Evolutionary conservation across 1,140 invertebrate species (phyloP), one percentile per base, ranked within the genome.

Genomic region (Himalopsyche phryganea): DNA sequence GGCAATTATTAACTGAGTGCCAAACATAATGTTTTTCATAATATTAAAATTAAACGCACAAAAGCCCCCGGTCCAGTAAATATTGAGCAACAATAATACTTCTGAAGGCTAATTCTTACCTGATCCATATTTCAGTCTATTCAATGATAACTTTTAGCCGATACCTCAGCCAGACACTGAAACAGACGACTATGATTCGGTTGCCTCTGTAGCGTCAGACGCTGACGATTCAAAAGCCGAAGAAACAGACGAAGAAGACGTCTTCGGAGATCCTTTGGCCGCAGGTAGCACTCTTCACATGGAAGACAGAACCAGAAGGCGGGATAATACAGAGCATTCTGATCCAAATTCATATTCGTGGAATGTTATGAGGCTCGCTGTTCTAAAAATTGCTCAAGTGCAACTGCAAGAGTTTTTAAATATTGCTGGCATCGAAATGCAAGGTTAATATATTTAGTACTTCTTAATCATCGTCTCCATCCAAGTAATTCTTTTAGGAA

Each of bases 281-380:
- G 5, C 44, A n/a, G 49, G 42, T 17, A 47, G n/a, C 1, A 19
- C 23, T 10, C 28, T 18, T 7, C n/a, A 33, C 28, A 38, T 38
- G 33, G 18, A 17, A 2, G 60, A 51, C 9, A 81, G 81, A 70
- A 80, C 58, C 69, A 80, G 77, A 71, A 77, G 80, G 70, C 79
- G 83, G 70, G 79, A 83, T 60, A 94, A 94, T 70, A 87, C 79
- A 15, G 93, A 97, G 72, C 94, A 98, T 71, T 85, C 86, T 23
- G 92, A 97, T 80, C 90, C 94, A 3, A 88, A 89, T 65, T 94
- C 92, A 11, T 98, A 95, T 71, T 91, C 92, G 51, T 99, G 97
- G 97, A 85, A 86, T 66, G 85, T 99, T 38, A 87, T 99, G 73
- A 84, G 95, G 63, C 83, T 94, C 66, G 90, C 94, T 32, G 84